Evolutionary conservation across 2,888 invertebrate genomes (phyloP), one percentile per base, ranked within the genome.

Genomic region (Myopa testacea): DNA sequence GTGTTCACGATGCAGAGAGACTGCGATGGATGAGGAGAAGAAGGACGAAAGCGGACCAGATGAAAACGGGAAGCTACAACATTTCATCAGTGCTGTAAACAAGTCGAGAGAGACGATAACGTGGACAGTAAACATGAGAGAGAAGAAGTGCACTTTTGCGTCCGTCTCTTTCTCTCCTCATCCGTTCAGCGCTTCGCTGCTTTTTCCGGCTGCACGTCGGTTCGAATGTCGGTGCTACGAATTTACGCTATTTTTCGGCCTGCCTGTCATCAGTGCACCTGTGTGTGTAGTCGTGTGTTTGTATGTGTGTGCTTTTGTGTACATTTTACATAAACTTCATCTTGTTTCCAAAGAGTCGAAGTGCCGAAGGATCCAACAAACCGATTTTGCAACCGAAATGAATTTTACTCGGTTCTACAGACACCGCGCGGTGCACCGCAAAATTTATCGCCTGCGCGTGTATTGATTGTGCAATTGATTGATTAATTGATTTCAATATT

Each of bases 401-500:
- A 55, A 37, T 67, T 76, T 77, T 37, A 55, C 60, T 73, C 34
- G 37, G 40, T 37, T 38, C 67, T 37, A 8, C 68, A n/a, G 68
- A 45, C 40, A n/a, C n/a, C 3, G 40, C 34, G 65, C 63, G 67
- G 67, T 37, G 58, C n/a, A 38, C 55, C 68, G 58, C 75, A 75
- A 58, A 62, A 80, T 80, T 78, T 78, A 78, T 78, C 68, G 78
- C 38, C 55, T 26, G 67, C 63, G 63, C 63, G 65, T 72, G 71
- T 72, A 52, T 55, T 78, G 78, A 75, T 75, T 77, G 77, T 77
- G 75, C 77, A 65, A 72, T 72, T 78, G 74, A 67, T 68, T 80
- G 75, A 75, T 75, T 75, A 77, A 80, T 80, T 80, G 76, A 65
- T 62, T 58, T 78, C 70, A 73, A 78, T 79, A 75, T 77, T 40